Evolutionary conservation across 1,140 invertebrate genomes (phyloP).

Genomic region (Gyrodactylus bullatarudis): DNA sequence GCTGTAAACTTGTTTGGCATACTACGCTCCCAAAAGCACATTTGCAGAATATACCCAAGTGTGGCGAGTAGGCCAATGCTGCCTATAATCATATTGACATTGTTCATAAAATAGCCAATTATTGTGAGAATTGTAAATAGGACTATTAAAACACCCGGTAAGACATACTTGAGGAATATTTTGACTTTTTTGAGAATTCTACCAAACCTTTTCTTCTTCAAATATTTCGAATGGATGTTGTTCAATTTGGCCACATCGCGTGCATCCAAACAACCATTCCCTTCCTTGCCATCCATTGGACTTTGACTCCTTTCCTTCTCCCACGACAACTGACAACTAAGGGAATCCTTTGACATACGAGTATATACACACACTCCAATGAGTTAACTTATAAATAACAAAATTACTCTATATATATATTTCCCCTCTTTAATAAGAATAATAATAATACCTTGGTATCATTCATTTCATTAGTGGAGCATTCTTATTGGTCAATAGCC

Average conservation of each 20-base stretch:
- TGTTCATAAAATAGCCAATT: not conserved
- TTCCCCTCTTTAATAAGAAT: too few species aligned
- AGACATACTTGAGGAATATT: not conserved
- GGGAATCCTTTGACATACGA: not conserved
- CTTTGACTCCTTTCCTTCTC: not conserved
- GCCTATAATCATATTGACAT: not conserved
- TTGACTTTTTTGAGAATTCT: not conserved
- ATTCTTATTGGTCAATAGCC: too few species aligned
- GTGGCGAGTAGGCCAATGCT: not conserved
- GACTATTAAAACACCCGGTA: not conserved
- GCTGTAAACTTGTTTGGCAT: not conserved
- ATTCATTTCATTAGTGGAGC: too few species aligned
- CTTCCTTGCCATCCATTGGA: too few species aligned
- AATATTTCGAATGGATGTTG: not conserved
- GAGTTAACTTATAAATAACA: too few species aligned
- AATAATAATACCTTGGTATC: too few species aligned
- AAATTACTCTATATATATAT: too few species aligned
- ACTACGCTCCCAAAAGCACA: not conserved
- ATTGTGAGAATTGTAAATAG: not conserved
- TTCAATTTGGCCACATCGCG: not conserved
- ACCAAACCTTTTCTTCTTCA: not conserved
- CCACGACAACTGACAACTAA: not conserved
- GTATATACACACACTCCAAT: too few species aligned
- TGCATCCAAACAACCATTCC: too few species aligned
- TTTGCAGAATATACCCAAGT: not conserved